Percentiles rank a stretch among this genome's conserved stretches.
phyloP scores from a whole-genome alignment of 2,888 invertebrate genomes.

The Sphinx pinastri region DNA sequence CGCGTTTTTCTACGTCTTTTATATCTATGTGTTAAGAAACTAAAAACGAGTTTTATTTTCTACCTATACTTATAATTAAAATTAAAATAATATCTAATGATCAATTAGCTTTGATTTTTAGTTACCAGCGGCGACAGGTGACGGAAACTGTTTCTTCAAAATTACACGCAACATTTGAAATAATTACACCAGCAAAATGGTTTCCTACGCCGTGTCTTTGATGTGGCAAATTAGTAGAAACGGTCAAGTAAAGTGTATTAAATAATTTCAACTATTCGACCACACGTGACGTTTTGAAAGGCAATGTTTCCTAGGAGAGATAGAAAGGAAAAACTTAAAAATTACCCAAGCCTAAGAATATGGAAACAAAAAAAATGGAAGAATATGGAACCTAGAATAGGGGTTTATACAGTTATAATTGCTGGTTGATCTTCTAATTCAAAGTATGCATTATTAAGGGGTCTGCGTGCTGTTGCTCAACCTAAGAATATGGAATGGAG shows the following conservation, averaged over 20 bases:
- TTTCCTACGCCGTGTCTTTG: slow-evolving; percentile 13
- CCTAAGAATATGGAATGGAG: no score
- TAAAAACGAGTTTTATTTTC: not conserved
- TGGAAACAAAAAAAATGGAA: no score
- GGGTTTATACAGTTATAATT: slow-evolving; percentile 86
- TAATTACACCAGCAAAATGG: slow-evolving; percentile 15
- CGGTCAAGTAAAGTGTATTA: not conserved
- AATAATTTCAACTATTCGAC: not conserved
- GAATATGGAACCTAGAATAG: no score
- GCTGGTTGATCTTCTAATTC: slow-evolving; percentile 90
- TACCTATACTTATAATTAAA: not conserved
- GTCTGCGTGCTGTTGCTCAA: slow-evolving; percentile 87
- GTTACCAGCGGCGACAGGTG: slow-evolving; percentile 3
- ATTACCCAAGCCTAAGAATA: no score
- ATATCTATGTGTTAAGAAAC: not conserved
- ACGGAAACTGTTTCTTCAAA: slow-evolving; percentile 6
- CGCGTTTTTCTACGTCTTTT: no score
- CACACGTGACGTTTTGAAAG: not conserved
- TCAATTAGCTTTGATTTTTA: slow-evolving; percentile 16
- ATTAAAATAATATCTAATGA: not conserved
- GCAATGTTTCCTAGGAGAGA: no score
- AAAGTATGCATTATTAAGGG: slow-evolving; percentile 88
- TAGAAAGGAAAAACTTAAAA: no score
- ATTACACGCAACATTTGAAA: slow-evolving; percentile 18
- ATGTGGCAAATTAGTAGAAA: slow-evolving; percentile 1